Evolutionary conservation across 35 echinoderm and acorn worm species (phyloP), one percentile per base, ranked within the genome.

Genomic region (Stichopus chloronotus): DNA sequence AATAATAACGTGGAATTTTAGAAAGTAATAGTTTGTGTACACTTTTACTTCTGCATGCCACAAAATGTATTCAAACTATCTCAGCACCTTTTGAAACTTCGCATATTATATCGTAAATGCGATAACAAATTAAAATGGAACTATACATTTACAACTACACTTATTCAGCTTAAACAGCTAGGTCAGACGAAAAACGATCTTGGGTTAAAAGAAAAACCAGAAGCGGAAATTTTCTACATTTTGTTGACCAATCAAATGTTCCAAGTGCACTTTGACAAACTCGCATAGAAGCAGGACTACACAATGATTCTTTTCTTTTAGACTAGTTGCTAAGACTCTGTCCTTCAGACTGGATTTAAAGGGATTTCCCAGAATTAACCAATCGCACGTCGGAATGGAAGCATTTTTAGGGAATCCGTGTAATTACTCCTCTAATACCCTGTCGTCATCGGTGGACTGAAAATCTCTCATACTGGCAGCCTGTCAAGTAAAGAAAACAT

Each of bases 381-480:
- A 85, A 85, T 85, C 55, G 58, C 19, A 85, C 22, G 13, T 19
- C 58, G 13, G 82, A 85, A 85, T 85, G 82, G 82, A 85, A 85
- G 82, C 55, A 74, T 74, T 74, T 24, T 20, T 4, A 85, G 17
- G n/a, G 76, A 11, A 25, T 9, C 10, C 14, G 55, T 9, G 4
- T 5, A 23, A 53, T 55, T 85, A 85, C 82, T 85, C 82, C 56
- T 85, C 82, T 59, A 85, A 25, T 58, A 85, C 82, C 58, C 82
- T 17, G 5, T 85, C 82, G 14, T 85, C 82, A 58, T 58, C 82
- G n/a, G 82, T 85, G 14, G 82, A 56, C 52, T 85, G 82, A 58
- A 85, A 85, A 55, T 85, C 82, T 11, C 82, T 85, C 82, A 85
- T 85, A 58, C 82, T 58, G 8, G 82, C 82, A 85, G 82, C 82